phyloP scores from a whole-genome alignment of 2,797 vertebrate genomes.

The Artibeus jamaicensis region DNA sequence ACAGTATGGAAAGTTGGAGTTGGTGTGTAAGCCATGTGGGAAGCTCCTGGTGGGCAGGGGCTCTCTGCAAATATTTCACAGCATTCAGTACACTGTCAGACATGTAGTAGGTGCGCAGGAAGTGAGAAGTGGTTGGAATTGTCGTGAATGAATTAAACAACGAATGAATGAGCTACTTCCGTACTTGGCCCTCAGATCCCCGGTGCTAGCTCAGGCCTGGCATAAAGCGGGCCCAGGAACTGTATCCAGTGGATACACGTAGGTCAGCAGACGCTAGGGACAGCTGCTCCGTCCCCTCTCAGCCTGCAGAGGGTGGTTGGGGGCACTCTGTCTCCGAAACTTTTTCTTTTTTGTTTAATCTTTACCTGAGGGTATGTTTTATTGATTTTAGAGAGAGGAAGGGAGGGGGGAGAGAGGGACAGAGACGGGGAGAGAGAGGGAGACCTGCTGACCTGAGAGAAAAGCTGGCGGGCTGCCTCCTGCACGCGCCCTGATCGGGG shows the following conservation, averaged over 20 bases:
- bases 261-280: neutral
- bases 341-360: neutral
- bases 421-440: neutral
- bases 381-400: neutral
- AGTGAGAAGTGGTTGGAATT: neutral
- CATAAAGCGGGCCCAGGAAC: neutral
- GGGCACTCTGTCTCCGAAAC: neutral
- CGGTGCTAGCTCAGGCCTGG: neutral
- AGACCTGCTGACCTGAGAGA: neutral
- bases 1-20: neutral
- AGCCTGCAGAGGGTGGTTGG: neutral
- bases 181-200: too few species aligned
- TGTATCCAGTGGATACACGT: neutral
- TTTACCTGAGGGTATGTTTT: neutral
- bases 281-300: neutral
- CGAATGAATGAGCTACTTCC: neutral
- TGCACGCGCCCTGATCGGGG: neutral
- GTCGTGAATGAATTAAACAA: neutral
- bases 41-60: neutral
- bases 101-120: neutral
- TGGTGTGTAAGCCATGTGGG: neutral
- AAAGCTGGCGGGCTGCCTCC: neutral
- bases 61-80: rapidly evolving
- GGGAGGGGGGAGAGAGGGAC: too few species aligned
- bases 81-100: neutral